Percentiles rank a stretch among this genome's conserved stretches.
phyloP scores from a whole-genome alignment of 2,888 invertebrate genomes.

The Ormyrus labotus region DNA sequence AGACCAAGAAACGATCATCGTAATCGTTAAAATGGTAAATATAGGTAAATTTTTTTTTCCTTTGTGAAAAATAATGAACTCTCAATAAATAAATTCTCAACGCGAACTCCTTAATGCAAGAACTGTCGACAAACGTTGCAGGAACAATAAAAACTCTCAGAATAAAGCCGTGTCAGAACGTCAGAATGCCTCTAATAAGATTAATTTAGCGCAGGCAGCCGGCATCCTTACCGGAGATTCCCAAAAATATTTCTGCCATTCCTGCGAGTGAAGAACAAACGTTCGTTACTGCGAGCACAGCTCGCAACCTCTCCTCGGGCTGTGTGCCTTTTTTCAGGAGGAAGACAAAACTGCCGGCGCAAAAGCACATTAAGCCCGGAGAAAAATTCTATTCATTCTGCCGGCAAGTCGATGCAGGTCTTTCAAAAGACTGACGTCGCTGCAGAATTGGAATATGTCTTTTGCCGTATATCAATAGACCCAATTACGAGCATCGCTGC shows the following conservation, averaged over 20 bases:
- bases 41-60: too few relatives aligned
- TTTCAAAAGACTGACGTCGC: neutral
- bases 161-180: too few relatives aligned
- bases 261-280: neutral
- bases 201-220: neutral
- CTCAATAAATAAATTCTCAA: too few relatives aligned
- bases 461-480: neutral
- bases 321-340: neutral
- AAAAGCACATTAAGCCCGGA: neutral
- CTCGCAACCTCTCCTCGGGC: neutral
- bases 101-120: too few relatives aligned
- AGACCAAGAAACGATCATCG: too few relatives aligned
- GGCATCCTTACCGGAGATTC: too few relatives aligned
- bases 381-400: conserved; percentile 1
- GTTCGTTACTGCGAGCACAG: neutral
- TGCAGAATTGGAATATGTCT: neutral
- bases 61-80: too few relatives aligned
- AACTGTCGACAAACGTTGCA: too few relatives aligned
- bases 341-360: neutral
- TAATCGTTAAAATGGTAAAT: too few relatives aligned
- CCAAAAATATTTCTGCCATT: conserved; percentile 2
- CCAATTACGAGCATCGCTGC: neutral
- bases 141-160: too few relatives aligned
- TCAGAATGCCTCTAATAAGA: neutral
- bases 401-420: neutral